Conservation (phyloP, 1,140 invertebrate species). For the Telenomus remus region DNA sequence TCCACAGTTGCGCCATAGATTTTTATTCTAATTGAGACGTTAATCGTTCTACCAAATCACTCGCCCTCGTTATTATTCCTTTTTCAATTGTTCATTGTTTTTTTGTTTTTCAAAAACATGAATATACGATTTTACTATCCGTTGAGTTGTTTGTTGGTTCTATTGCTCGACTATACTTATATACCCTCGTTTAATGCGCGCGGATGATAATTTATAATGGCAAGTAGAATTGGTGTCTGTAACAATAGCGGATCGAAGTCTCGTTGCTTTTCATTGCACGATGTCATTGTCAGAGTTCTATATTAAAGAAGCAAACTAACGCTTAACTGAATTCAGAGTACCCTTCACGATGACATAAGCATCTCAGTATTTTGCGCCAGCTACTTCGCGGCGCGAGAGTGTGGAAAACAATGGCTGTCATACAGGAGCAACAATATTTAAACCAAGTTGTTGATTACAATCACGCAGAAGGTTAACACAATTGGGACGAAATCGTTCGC, state of each 20-base stretch:
- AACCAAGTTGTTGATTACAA: conserved; percentile 46
- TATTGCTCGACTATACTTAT: too few species aligned
- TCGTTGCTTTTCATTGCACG: conserved; percentile 17
- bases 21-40: conserved; percentile 9
- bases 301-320: conserved; percentile 35
- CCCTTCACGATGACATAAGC: conserved; percentile 56
- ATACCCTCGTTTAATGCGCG: too few species aligned
- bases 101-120: neutral
- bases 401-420: conserved; percentile 48
- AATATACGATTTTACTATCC: neutral
- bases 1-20: neutral
- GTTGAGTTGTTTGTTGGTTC: too few species aligned
- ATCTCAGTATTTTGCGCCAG: conserved; percentile 48
- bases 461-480: conserved; percentile 18
- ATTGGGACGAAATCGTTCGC: conserved; percentile 22
- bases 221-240: conserved; percentile 12
- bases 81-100: too few species aligned
- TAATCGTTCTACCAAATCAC: neutral
- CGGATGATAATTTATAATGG: too few species aligned
- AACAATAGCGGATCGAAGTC: conserved; percentile 21
- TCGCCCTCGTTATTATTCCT: too few species aligned
- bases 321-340: conserved; percentile 44
- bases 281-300: conserved; percentile 33
- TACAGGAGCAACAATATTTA: conserved; percentile 40
- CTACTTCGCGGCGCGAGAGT: conserved; percentile 52